Evolutionary conservation across 2,797 vertebrate genomes (phyloP), one percentile per base, ranked within the genome.

Genomic region (Microctenopoma steveboyesi): DNA sequence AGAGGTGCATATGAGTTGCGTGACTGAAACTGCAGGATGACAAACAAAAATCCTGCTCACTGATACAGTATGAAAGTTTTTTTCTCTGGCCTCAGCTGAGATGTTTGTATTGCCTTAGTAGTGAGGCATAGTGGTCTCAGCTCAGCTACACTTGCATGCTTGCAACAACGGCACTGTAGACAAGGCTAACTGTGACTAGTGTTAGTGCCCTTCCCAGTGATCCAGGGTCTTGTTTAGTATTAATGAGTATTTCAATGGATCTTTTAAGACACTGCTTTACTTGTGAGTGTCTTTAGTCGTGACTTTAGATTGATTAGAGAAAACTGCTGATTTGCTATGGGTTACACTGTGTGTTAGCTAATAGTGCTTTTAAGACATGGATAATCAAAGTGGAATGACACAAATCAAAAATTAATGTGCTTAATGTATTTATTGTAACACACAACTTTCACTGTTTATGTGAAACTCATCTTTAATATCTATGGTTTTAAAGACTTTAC

Each of bases 321-420:
- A 73, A 74, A 76, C 62, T 68, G 35, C 70, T 70, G 70, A 58
- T 75, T 72, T 37, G 76, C 66, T 65, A 35, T 69, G 76, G 75
- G 76, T 86, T 65, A 63, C 79, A 82, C 81, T 85, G 74, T 80
- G 75, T 84, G 69, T 69, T 87, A 68, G 64, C 16, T 76, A 33
- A 72, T 85, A 71, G 60, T 71, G 62, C 18, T 86, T 82, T 69
- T 59, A 64, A 66, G 76, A 79, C 35, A 53, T 52, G 49, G 71
- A 86, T 86, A 80, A 86, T 86, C 68, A 86, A 82, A 83, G 62
- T 64, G 72, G 77, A 87, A 84, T 86, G 70, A 83, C 60, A 76
- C 72, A 61, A 70, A 87, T 75, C 58, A 56, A 63, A 74, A 69
- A 27, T 56, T 40, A 54, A 64, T 47, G 68, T 83, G 48, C 84